These are phyloP conservation scores for Lethenteron reissneri DNA, from an alignment of 2,113 vertebrate species.

Conservation along the genomic window DNA sequence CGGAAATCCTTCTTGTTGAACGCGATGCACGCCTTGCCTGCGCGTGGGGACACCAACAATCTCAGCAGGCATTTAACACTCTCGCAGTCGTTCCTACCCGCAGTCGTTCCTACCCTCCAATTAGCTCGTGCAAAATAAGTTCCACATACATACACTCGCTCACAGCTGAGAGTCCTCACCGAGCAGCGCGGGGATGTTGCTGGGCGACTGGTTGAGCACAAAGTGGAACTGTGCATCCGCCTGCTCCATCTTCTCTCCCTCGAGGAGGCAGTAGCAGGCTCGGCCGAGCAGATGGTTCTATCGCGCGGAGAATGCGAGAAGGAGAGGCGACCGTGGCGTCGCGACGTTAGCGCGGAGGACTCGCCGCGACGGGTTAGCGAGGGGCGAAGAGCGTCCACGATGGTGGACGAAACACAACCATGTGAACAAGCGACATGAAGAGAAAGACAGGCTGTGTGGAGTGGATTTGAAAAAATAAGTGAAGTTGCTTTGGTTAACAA, in stretches of 20 bases:
- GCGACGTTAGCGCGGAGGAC: too few species aligned
- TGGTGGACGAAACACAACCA: background rate
- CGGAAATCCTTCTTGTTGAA: conserved; percentile 98
- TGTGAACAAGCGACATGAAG: background rate
- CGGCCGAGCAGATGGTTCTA: conserved; percentile 93
- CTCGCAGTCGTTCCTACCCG: too few species aligned
- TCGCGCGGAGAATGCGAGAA: conserved; percentile 5
- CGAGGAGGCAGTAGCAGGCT: conserved; percentile 95
- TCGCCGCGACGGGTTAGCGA: too few species aligned
- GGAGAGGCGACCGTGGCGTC: background rate
- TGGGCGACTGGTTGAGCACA: conserved; percentile 92
- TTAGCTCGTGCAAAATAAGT: too few species aligned
- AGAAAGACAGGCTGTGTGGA: background rate
- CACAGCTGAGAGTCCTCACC: conserved; percentile 25
- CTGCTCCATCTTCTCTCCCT: conserved; percentile 99
- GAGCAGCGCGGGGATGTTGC: conserved; percentile 90
- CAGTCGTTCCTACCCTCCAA: too few species aligned
- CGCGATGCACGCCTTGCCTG: conserved; percentile 95
- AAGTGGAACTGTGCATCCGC: conserved; percentile 97
- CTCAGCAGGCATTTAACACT: too few species aligned
- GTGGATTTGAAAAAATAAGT: background rate
- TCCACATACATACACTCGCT: background rate
- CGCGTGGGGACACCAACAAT: conserved; percentile 7
- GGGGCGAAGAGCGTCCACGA: background rate
- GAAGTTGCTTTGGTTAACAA: background rate